A percentile compares a stretch with the other conserved stretches of the same genome.
Conservation (phyloP, 2,113 vertebrate species). For the Dendrocopos noguchii region DNA sequence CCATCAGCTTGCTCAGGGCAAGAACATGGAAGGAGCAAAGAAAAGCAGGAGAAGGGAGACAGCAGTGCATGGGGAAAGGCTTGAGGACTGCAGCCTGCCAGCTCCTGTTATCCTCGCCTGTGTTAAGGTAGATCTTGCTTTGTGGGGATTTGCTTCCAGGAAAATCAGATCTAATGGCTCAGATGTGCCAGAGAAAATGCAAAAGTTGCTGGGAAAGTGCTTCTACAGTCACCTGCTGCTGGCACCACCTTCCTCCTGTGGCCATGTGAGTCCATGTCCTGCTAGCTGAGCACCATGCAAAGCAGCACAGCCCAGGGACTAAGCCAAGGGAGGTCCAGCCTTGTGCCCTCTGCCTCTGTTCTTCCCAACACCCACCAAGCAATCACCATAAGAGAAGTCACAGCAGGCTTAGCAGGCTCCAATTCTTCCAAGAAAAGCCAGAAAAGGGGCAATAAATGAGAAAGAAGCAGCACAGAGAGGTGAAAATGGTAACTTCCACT, state of each 20-base stretch:
- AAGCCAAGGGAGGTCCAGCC: neutral
- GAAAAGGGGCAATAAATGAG: neutral
- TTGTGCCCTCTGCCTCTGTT: neutral
- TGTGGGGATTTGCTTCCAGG: neutral
- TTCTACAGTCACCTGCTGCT: neutral
- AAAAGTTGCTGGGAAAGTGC: neutral
- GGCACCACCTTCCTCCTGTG: neutral
- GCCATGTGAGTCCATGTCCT: rapidly evolving
- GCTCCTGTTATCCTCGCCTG: neutral
- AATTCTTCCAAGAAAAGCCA: neutral
- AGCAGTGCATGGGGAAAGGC: neutral
- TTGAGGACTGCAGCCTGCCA: neutral
- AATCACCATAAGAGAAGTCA: neutral
- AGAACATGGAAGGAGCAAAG: neutral
- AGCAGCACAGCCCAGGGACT: neutral
- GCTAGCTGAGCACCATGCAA: neutral
- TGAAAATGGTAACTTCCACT: neutral
- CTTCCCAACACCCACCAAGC: neutral
- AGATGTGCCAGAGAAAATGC: neutral
- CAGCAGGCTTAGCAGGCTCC: neutral
- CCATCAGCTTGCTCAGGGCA: neutral
- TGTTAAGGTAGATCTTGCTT: neutral
- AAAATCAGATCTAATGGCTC: neutral
- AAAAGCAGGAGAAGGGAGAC: neutral
- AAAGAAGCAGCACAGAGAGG: neutral